phyloP scores from a whole-genome alignment of 1,140 invertebrate species.

The Rhopalosiphum maidis region DNA sequence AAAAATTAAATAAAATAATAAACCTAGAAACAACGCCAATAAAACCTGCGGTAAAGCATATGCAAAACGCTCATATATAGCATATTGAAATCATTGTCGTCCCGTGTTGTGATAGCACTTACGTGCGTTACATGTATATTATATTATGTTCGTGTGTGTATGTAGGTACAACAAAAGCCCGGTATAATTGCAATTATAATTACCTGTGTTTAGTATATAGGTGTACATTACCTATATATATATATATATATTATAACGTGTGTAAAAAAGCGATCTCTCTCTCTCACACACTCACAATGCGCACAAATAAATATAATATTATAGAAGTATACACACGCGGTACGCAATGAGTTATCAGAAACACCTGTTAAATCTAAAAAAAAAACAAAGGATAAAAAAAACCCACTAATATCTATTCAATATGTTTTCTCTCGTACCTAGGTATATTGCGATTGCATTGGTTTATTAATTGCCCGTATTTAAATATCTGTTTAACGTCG shows the following conservation, averaged over 20 bases:
- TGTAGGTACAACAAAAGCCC: not conserved
- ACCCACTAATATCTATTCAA: conserved; percentile 30
- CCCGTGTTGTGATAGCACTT: not conserved
- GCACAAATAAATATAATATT: not conserved
- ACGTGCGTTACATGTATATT: not conserved
- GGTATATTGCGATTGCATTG: conserved; percentile 40
- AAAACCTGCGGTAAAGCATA: conserved; percentile 8
- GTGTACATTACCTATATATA: not conserved
- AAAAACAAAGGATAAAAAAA: not conserved
- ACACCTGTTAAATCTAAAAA: conserved; percentile 49
- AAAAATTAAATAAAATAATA: conserved; percentile 23
- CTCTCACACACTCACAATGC: not conserved
- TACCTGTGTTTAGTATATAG: not conserved
- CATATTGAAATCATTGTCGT: not conserved
- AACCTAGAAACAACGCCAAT: conserved; percentile 21
- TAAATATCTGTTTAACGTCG: conserved; percentile 29
- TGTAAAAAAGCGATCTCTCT: not conserved
- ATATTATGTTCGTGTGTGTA: not conserved
- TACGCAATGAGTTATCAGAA: not conserved
- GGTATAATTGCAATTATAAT: conserved; percentile 34
- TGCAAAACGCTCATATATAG: not conserved
- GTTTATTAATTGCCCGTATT: conserved; percentile 47
- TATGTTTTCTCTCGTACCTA: not conserved
- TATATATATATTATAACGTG: not conserved
- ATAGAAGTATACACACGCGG: not conserved